Evolutionary conservation across 2,888 invertebrate species (phyloP).

Genomic region (Elegia similella): DNA sequence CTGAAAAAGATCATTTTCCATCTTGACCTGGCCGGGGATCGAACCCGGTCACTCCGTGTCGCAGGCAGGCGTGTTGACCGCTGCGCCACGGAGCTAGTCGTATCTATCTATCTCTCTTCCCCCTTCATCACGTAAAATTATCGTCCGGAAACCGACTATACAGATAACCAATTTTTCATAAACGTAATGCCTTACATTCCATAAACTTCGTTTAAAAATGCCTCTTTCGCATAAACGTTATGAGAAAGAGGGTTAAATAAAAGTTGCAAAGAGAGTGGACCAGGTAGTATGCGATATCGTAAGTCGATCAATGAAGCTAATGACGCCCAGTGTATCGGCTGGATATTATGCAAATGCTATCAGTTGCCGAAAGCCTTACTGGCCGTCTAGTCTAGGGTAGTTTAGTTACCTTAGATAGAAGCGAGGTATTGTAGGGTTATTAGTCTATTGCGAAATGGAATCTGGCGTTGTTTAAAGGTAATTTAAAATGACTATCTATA

Average conservation of each 20-base stretch:
- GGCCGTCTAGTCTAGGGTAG: constrained; percentile 38
- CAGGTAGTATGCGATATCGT: constrained; percentile 41
- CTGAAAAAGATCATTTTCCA: too few species aligned
- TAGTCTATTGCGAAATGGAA: constrained; percentile 27
- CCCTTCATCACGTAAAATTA: too few species aligned
- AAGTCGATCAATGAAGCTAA: constrained; percentile 66
- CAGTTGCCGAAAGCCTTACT: constrained; percentile 55
- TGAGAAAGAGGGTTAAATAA: background rate
- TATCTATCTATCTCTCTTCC: too few species aligned
- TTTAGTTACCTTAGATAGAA: constrained; percentile 51
- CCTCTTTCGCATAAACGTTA: too few species aligned
- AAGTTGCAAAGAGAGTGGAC: constrained; percentile 2
- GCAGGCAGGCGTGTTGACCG: too few species aligned
- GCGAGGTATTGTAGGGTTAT: constrained; percentile 60
- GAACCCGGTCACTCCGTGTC: too few species aligned
- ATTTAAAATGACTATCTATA: background rate
- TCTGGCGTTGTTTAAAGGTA: background rate
- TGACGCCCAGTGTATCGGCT: constrained; percentile 65
- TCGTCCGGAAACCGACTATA: too few species aligned
- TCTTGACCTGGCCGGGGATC: too few species aligned
- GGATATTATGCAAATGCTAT: constrained; percentile 75
- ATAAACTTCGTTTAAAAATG: too few species aligned
- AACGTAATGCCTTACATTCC: too few species aligned
- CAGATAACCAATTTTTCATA: too few species aligned
- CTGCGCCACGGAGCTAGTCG: too few species aligned